Conservation (phyloP, 2,113 vertebrate species). For the Centropus unirufus region DNA sequence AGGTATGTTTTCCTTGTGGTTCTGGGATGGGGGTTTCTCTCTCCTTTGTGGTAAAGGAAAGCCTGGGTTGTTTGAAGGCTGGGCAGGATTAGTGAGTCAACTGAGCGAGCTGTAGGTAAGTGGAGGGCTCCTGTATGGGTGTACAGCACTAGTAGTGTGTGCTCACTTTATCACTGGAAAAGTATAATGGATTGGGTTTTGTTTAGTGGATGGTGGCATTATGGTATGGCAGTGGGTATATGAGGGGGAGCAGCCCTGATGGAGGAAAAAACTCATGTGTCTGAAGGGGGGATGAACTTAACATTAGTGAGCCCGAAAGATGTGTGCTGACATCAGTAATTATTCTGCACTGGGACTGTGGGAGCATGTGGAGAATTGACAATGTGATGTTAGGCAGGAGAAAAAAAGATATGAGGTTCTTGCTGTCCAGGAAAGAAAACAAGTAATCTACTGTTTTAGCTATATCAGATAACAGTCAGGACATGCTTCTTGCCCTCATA, state of each 20-base stretch:
- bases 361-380: neutral
- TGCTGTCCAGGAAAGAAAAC: neutral
- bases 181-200: accelerated
- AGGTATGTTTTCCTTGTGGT: accelerated
- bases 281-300: neutral
- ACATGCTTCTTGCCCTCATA: accelerated
- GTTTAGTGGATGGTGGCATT: accelerated
- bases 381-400: neutral
- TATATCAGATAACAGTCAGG: neutral
- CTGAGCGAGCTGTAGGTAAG: neutral
- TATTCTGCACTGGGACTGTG: accelerated
- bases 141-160: accelerated
- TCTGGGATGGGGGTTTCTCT: accelerated
- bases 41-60: too few relatives aligned
- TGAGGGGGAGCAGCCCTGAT: too few relatives aligned
- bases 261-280: accelerated
- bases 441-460: accelerated
- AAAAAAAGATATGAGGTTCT: accelerated
- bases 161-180: accelerated
- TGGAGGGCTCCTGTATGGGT: accelerated
- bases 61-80: too few relatives aligned
- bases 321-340: neutral
- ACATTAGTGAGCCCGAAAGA: too few relatives aligned
- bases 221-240: accelerated
- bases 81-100: accelerated